Evolutionary conservation across 2,797 vertebrate species (phyloP).

Genomic region (Austrolebias charrua): DNA sequence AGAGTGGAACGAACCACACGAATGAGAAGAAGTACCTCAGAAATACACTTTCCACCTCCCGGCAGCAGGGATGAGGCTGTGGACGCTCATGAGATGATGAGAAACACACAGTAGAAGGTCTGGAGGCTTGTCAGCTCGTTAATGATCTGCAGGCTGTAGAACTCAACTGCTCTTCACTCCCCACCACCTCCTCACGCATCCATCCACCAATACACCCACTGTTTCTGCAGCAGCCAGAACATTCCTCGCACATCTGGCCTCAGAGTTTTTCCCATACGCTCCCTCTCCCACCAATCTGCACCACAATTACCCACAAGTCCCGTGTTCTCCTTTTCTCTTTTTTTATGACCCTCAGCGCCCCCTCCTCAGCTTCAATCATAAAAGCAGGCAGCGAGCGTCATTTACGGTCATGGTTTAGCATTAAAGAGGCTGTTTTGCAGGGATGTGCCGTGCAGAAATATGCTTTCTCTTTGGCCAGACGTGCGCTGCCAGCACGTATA

Average conservation of each 20-base stretch:
- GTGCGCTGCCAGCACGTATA: slow-evolving; percentile 48
- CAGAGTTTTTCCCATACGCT: slow-evolving; percentile 72
- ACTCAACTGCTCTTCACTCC: slow-evolving; percentile 68
- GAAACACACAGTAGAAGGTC: slow-evolving; percentile 70
- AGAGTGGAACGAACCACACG: background rate
- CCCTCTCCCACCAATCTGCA: slow-evolving; percentile 60
- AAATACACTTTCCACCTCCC: slow-evolving; percentile 32
- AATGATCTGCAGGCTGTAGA: slow-evolving; percentile 80
- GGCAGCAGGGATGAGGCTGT: slow-evolving; percentile 46
- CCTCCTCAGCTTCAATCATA: slow-evolving; percentile 59
- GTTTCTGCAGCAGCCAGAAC: slow-evolving; percentile 78
- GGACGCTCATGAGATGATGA: slow-evolving; percentile 62
- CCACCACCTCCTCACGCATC: slow-evolving; percentile 51
- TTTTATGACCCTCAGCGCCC: slow-evolving; percentile 70
- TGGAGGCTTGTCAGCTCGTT: slow-evolving; percentile 77
- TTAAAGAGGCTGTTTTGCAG: slow-evolving; percentile 40
- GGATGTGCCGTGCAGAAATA: slow-evolving; percentile 62
- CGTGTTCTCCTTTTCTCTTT: slow-evolving; percentile 80
- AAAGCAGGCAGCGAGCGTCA: slow-evolving; percentile 62
- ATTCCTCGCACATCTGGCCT: slow-evolving; percentile 85
- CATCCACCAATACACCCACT: slow-evolving; percentile 51
- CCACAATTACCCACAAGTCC: slow-evolving; percentile 82
- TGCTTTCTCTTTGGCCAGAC: slow-evolving; percentile 33
- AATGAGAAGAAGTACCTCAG: slow-evolving; percentile 1
- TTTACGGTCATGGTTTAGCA: slow-evolving; percentile 67